Conservation (phyloP, 2,888 invertebrate genomes). For the Macrostomum cliftonense region DNA sequence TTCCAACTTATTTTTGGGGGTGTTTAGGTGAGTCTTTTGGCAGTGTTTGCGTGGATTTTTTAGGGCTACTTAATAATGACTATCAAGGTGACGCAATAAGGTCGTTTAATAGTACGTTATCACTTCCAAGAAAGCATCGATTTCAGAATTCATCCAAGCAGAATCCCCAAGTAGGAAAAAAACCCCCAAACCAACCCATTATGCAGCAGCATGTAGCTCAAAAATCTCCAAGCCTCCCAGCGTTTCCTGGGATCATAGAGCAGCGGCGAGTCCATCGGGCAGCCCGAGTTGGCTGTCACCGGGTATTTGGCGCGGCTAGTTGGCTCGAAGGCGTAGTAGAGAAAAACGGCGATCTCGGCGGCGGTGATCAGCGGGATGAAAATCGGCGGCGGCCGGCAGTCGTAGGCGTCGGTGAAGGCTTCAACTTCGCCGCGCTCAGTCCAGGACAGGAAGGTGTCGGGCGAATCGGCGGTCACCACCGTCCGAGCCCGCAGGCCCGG, state of each 20-base stretch:
- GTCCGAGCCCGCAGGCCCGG: not conserved
- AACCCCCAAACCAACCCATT: conserved; percentile 44
- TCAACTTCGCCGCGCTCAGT: conserved; percentile 16
- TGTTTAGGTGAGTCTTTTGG: no score
- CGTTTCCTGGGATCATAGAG: conserved; percentile 6
- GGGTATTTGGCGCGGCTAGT: not conserved
- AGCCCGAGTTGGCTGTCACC: conserved; percentile 4
- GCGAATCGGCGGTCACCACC: not conserved
- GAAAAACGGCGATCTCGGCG: conserved; percentile 30
- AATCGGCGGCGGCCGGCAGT: conserved; percentile 71
- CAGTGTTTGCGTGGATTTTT: no score
- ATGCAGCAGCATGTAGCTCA: conserved; percentile 89
- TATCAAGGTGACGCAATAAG: no score
- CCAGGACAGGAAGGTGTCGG: conserved; percentile 2
- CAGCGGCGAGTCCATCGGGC: conserved; percentile 6
- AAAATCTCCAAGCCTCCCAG: conserved; percentile 56
- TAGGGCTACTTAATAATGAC: no score
- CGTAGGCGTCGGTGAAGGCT: conserved; percentile 72
- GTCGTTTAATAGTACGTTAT: no score
- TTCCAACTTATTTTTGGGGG: no score
- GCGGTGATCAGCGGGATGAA: conserved; percentile 75
- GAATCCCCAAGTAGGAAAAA: no score
- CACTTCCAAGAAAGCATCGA: no score
- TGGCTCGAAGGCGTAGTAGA: no score
- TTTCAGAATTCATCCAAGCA: no score